These are phyloP conservation scores for Rynchops niger DNA, from an alignment of 2,113 vertebrate genomes.

Conservation along the genomic window DNA sequence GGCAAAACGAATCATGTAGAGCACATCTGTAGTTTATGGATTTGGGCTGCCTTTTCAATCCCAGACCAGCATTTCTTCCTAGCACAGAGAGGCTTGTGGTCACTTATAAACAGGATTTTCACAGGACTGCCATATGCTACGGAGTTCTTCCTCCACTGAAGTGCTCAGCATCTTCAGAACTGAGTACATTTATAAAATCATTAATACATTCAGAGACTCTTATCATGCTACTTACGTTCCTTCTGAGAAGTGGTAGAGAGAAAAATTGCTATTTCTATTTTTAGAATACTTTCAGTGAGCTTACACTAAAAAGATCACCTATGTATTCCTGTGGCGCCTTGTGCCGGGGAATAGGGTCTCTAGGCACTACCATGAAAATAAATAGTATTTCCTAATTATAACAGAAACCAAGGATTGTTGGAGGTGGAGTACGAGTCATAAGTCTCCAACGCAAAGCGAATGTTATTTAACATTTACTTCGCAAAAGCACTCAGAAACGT, in stretches of 20 bases:
- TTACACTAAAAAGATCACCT: constrained; percentile 16
- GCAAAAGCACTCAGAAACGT: neutral
- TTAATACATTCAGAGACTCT: neutral
- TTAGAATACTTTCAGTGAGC: neutral
- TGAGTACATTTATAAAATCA: neutral
- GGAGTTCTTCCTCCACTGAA: neutral
- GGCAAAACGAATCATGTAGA: neutral
- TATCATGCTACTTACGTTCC: neutral
- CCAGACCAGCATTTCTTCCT: neutral
- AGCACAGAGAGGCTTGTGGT: neutral
- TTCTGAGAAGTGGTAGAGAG: neutral
- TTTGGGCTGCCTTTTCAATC: neutral
- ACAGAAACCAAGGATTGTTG: neutral
- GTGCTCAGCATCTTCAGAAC: neutral
- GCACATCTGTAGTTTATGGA: neutral
- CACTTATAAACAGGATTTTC: neutral
- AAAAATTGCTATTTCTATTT: constrained; percentile 21
- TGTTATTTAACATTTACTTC: constrained; percentile 30
- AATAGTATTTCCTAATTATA: constrained; percentile 37
- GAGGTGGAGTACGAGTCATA: constrained; percentile 12
- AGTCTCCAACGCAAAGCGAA: constrained; percentile 1
- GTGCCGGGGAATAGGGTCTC: neutral
- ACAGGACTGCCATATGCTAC: neutral
- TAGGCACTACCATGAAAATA: neutral
- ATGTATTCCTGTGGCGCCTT: neutral